phyloP scores from a whole-genome alignment of 1,140 invertebrate genomes.

The Zaprionus nigranus region DNA sequence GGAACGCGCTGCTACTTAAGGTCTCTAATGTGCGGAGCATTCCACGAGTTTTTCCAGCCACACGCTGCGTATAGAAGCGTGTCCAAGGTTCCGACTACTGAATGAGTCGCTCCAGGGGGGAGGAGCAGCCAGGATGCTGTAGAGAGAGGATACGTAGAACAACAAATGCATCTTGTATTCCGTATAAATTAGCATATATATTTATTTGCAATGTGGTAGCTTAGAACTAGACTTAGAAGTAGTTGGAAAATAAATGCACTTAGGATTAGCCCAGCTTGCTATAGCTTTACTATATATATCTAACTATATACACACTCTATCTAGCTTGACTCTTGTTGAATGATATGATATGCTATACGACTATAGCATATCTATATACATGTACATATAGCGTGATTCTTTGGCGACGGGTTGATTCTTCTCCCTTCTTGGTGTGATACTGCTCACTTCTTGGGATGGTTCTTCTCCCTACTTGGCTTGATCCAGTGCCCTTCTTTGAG shows the following conservation, averaged over 20 bases:
- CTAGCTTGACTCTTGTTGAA: not conserved
- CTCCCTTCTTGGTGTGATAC: no score
- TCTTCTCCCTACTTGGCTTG: no score
- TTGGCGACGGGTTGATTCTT: slow-evolving; percentile 45
- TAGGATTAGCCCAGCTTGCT: not conserved
- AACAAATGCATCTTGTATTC: not conserved
- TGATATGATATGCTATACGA: not conserved
- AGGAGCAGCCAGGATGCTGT: not conserved
- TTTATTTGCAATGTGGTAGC: slow-evolving; percentile 17
- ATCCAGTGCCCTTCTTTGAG: no score
- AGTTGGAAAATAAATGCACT: slow-evolving; percentile 2
- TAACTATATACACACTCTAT: not conserved
- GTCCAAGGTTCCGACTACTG: slow-evolving; percentile 74
- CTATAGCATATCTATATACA: not conserved
- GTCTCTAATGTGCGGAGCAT: slow-evolving; percentile 59
- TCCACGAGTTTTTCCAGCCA: slow-evolving; percentile 50
- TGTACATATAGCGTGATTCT: slow-evolving; percentile 42
- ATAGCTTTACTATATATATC: slow-evolving; percentile 2
- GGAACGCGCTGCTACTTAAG: slow-evolving; percentile 70
- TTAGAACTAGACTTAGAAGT: not conserved
- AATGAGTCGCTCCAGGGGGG: slow-evolving; percentile 41
- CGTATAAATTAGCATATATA: slow-evolving; percentile 34
- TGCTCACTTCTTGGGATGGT: no score
- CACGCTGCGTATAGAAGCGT: slow-evolving; percentile 77
- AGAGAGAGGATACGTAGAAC: slow-evolving; percentile 11